phyloP scores from a whole-genome alignment of 2,113 vertebrate species.

The Uria aalge region DNA sequence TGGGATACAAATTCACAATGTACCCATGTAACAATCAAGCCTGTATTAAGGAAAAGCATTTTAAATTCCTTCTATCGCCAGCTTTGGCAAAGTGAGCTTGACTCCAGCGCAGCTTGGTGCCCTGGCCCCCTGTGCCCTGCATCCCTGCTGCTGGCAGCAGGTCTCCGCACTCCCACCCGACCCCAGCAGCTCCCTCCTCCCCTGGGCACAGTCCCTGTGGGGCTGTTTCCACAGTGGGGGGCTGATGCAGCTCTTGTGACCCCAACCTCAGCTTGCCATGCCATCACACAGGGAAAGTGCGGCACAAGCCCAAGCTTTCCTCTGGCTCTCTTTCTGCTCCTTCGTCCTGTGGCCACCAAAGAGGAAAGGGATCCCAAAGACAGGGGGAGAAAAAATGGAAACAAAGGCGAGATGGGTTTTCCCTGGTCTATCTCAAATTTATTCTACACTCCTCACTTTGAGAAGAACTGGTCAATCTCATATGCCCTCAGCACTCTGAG shows the following conservation, averaged over 20 bases:
- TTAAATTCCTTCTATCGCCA: neutral
- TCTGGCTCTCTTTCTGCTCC: neutral
- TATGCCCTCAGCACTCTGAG: neutral
- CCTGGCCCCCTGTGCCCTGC: neutral
- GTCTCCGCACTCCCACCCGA: neutral
- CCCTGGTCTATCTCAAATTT: neutral
- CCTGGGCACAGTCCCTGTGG: accelerated
- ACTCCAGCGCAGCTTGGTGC: neutral
- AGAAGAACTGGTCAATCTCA: neutral
- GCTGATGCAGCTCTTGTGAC: neutral
- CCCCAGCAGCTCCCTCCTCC: neutral
- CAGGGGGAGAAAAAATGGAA: neutral
- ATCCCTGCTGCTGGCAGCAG: neutral
- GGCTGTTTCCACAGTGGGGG: neutral
- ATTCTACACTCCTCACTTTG: neutral
- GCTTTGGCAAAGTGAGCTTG: neutral
- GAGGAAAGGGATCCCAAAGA: neutral
- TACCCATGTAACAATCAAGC: neutral
- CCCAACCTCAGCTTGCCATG: neutral
- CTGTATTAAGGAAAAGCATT: neutral
- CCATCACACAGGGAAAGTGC: neutral
- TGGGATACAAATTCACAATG: neutral
- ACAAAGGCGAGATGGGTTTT: neutral
- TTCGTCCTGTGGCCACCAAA: neutral
- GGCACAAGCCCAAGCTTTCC: neutral